Evolutionary conservation across 2,797 vertebrate species (phyloP).

Genomic region (Diplodus sargus): DNA sequence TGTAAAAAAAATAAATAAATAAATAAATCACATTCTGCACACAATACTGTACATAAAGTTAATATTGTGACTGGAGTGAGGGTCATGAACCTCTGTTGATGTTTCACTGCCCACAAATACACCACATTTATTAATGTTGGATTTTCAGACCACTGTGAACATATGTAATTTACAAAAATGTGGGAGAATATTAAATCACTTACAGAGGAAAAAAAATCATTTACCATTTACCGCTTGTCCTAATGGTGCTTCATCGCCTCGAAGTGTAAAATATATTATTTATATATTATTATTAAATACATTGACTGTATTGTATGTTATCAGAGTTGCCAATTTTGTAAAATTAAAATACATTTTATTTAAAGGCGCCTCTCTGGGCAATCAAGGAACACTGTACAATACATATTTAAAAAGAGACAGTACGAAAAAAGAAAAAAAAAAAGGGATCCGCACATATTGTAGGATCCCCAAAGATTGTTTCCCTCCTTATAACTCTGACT

Average conservation of each 20-base stretch:
- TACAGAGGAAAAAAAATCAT: not conserved
- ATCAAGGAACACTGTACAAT: too few relatives aligned
- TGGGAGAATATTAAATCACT: fast-evolving
- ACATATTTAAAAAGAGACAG: too few relatives aligned
- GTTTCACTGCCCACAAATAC: not conserved
- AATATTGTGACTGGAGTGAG: not conserved
- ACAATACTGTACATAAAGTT: not conserved
- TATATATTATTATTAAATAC: too few relatives aligned
- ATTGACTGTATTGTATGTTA: not conserved
- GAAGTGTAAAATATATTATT: not conserved
- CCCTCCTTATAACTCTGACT: not conserved
- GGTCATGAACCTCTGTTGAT: slow-evolving; percentile 2
- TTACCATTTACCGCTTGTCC: not conserved
- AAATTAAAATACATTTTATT: too few relatives aligned
- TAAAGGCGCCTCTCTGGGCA: too few relatives aligned
- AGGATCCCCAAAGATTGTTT: not conserved
- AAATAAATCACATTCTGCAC: not conserved
- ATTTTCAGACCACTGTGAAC: not conserved
- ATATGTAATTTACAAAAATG: slow-evolving; percentile 3
- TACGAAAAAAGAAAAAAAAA: too few relatives aligned
- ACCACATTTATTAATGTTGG: not conserved
- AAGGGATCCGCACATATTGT: too few relatives aligned
- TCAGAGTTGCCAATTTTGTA: not conserved
- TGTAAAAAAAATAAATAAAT: not conserved
- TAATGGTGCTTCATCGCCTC: not conserved